Conservation (phyloP, 2,797 vertebrate species). For the Erpetoichthys calabaricus region DNA sequence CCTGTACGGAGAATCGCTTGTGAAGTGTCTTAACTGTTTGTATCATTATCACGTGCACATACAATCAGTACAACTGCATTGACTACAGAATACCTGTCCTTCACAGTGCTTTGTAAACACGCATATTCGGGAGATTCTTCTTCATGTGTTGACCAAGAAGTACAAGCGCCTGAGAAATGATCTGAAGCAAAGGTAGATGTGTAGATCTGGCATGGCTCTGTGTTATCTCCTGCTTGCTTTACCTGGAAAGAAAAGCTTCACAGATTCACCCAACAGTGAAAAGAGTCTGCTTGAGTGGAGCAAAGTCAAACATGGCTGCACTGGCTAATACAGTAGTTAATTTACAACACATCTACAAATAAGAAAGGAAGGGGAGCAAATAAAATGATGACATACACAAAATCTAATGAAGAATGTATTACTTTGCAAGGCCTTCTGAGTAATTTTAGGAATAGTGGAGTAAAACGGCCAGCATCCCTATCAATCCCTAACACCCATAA, state of each 20-base stretch:
- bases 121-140: slow-evolving; percentile 48
- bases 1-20: too few relatives aligned
- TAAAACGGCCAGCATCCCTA: too few relatives aligned
- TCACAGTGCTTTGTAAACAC: slow-evolving; percentile 42
- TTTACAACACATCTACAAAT: too few relatives aligned
- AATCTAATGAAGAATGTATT: too few relatives aligned
- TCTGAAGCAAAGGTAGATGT: slow-evolving; percentile 35
- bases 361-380: too few relatives aligned
- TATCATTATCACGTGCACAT: too few relatives aligned
- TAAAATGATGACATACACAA: too few relatives aligned
- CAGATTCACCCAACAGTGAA: background rate
- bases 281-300: background rate
- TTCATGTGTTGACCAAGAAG: slow-evolving; percentile 56
- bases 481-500: too few relatives aligned
- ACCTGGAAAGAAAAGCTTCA: background rate
- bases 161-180: slow-evolving; percentile 37
- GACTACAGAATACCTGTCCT: slow-evolving; percentile 49
- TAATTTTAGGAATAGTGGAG: too few relatives aligned
- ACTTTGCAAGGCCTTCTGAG: too few relatives aligned
- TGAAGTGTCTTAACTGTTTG: too few relatives aligned
- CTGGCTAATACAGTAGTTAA: background rate
- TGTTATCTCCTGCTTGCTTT: slow-evolving; percentile 43
- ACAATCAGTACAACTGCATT: too few relatives aligned
- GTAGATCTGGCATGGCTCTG: slow-evolving; percentile 38
- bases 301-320: slow-evolving; percentile 2